Evolutionary conservation across 2,888 invertebrate genomes (phyloP).

Genomic region (Seladonia tumulorum): DNA sequence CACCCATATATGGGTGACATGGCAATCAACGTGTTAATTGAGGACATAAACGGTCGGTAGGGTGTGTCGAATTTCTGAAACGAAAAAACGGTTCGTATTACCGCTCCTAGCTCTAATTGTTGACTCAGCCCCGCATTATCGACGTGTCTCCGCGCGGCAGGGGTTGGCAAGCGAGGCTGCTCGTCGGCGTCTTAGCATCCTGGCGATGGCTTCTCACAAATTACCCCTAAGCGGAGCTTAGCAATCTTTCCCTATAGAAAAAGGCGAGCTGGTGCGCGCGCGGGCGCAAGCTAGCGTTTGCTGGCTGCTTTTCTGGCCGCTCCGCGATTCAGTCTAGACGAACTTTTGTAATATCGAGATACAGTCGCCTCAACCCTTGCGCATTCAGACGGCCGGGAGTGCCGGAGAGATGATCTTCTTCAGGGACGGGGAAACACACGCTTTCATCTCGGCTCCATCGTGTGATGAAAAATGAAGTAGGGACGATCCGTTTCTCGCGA

Average conservation of each 20-base stretch:
- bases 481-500: background rate
- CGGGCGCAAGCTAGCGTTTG: background rate
- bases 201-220: conserved; percentile 31
- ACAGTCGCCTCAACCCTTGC: conserved; percentile 36
- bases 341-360: conserved; percentile 74
- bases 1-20: no score
- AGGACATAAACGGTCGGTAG: background rate
- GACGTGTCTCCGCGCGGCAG: conserved; percentile 3
- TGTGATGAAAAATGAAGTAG: conserved; percentile 17
- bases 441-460: conserved; percentile 22
- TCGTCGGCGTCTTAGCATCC: conserved; percentile 14
- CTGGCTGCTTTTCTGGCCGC: conserved; percentile 40
- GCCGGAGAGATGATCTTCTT: conserved; percentile 9
- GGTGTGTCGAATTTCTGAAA: background rate
- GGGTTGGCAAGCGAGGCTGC: background rate
- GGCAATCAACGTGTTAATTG: background rate
- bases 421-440: background rate
- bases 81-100: background rate
- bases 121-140: conserved; percentile 1
- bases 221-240: conserved; percentile 49
- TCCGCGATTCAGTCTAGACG: conserved; percentile 71
- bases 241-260: conserved; percentile 36
- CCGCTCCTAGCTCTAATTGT: background rate
- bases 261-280: background rate
- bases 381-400: conserved; percentile 10